A percentile compares a stretch with the other conserved stretches of the same genome.
phyloP scores from a whole-genome alignment of 2,888 invertebrate species.

The Drosophila meridionalis region DNA sequence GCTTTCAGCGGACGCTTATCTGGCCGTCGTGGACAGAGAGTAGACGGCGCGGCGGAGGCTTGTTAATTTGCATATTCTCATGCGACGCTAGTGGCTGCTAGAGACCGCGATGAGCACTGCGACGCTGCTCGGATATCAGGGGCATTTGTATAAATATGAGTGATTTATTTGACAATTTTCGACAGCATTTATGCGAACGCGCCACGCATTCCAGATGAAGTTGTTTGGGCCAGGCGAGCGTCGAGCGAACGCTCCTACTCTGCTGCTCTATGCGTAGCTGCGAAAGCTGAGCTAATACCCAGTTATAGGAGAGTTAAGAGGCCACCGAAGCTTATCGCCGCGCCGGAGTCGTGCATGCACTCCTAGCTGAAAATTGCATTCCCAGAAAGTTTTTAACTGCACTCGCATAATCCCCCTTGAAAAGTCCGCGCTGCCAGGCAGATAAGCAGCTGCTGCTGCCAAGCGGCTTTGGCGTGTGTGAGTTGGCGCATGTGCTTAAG shows the following conservation, averaged over 20 bases:
- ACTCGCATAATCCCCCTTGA: slow-evolving; percentile 41
- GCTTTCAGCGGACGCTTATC: slow-evolving; percentile 70
- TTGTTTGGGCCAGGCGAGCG: slow-evolving; percentile 30
- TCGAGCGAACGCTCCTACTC: slow-evolving; percentile 10
- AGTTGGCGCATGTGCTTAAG: slow-evolving; percentile 63
- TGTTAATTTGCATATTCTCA: slow-evolving; percentile 58
- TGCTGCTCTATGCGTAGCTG: background rate
- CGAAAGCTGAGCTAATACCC: slow-evolving; percentile 33
- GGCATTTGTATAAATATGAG: slow-evolving; percentile 82
- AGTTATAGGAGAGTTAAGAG: slow-evolving; percentile 4
- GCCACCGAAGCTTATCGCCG: slow-evolving; percentile 34
- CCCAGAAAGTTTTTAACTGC: slow-evolving; percentile 69
- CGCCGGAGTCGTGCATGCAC: slow-evolving; percentile 23
- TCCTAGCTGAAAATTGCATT: slow-evolving; percentile 57
- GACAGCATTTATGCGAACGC: slow-evolving; percentile 78
- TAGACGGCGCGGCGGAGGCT: slow-evolving; percentile 17
- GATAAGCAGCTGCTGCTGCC: slow-evolving; percentile 54
- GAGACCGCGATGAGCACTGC: slow-evolving; percentile 25
- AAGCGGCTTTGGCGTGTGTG: slow-evolving; percentile 17
- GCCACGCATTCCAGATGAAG: slow-evolving; percentile 67
- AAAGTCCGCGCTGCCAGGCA: slow-evolving; percentile 19
- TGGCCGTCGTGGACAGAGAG: slow-evolving; percentile 42
- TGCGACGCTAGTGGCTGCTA: slow-evolving; percentile 26
- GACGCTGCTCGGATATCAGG: slow-evolving; percentile 60
- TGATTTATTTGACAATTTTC: slow-evolving; percentile 83